These are phyloP conservation scores for Drosophila vallismaia DNA, from an alignment of 2,888 invertebrate genomes.

Conservation along the genomic window DNA sequence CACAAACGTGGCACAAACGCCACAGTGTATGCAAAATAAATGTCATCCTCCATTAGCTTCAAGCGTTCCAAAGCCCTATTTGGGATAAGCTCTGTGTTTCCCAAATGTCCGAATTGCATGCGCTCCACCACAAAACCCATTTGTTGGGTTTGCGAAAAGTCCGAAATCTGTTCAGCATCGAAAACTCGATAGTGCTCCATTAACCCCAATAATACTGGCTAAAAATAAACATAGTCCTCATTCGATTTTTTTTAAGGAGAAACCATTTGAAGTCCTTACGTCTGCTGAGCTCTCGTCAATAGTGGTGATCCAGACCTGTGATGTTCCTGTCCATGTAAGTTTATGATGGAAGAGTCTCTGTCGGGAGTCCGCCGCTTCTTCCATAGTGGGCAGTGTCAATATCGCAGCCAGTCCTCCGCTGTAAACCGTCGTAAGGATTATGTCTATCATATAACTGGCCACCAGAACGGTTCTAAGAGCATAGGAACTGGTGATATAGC, in stretches of 20 bases:
- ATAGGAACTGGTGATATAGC: constrained; percentile 63
- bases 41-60: constrained; percentile 87
- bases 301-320: constrained; percentile 87
- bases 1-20: constrained; percentile 87
- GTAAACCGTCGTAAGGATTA: constrained; percentile 87
- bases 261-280: constrained; percentile 44
- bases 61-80: constrained; percentile 85
- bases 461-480: constrained; percentile 73
- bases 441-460: constrained; percentile 84
- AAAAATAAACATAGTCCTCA: background rate
- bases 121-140: constrained; percentile 88
- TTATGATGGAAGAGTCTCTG: constrained; percentile 86
- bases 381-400: constrained; percentile 87
- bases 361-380: constrained; percentile 86
- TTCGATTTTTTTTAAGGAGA: background rate
- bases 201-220: constrained; percentile 58
- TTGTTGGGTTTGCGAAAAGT: constrained; percentile 83
- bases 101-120: constrained; percentile 87
- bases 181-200: constrained; percentile 55
- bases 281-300: constrained; percentile 85
- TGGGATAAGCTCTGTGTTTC: constrained; percentile 87
- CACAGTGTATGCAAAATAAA: constrained; percentile 87
- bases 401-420: constrained; percentile 88
- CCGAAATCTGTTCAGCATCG: constrained; percentile 58
- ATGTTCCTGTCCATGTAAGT: constrained; percentile 87